phyloP scores from a whole-genome alignment of 2,888 invertebrate species.

The Harpalus rubripes region DNA sequence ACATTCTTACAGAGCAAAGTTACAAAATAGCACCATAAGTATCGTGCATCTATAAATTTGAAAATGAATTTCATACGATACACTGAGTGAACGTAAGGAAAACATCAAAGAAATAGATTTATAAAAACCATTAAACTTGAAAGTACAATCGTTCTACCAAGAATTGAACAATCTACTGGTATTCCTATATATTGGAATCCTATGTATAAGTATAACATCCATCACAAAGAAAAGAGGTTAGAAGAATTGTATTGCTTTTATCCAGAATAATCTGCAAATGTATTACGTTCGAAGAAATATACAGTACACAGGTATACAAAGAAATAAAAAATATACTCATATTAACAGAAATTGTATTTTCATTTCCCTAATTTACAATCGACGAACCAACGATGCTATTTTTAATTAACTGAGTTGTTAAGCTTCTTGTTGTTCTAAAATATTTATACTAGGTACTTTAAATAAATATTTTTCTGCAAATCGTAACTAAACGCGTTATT shows the following conservation, averaged over 20 bases:
- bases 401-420: too few species aligned
- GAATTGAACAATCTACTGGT: not conserved
- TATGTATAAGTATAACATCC: not conserved
- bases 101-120: constrained; percentile 3
- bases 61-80: not conserved
- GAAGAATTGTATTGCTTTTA: constrained; percentile 1
- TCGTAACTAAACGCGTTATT: too few species aligned
- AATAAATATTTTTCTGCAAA: too few species aligned
- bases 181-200: constrained; percentile 6
- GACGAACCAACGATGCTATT: not conserved
- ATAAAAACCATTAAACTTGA: not conserved
- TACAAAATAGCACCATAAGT: too few species aligned
- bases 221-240: not conserved
- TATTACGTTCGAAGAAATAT: not conserved
- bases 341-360: not conserved
- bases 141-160: constrained; percentile 10
- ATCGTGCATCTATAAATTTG: not conserved
- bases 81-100: not conserved
- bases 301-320: not conserved
- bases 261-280: not conserved
- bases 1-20: too few species aligned
- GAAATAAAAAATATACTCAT: not conserved
- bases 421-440: too few species aligned
- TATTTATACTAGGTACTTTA: too few species aligned
- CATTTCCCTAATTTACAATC: not conserved